phyloP scores from a whole-genome alignment of 2,888 invertebrate genomes.

The Molanna angustata region DNA sequence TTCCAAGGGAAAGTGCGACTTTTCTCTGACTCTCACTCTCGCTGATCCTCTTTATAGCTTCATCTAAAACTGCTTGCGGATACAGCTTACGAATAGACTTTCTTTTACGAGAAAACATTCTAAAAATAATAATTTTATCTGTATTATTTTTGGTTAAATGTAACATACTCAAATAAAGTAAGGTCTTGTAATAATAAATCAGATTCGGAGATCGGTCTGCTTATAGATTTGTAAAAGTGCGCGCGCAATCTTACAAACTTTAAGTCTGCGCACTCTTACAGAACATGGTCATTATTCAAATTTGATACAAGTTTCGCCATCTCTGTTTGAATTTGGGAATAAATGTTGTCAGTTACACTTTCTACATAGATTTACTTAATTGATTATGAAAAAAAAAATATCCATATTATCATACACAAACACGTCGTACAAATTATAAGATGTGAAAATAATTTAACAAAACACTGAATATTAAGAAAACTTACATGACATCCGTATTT shows the following conservation, averaged over 20 bases:
- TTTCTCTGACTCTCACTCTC: constrained; percentile 6
- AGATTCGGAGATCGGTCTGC: constrained; percentile 10
- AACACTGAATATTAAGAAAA: too few species aligned
- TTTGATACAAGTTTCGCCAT: too few species aligned
- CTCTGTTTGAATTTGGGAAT: too few species aligned
- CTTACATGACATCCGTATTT: too few species aligned
- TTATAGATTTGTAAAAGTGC: constrained; percentile 5
- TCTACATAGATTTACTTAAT: too few species aligned
- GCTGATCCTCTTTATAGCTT: constrained; percentile 6
- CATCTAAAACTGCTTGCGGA: constrained; percentile 4
- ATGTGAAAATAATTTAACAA: too few species aligned
- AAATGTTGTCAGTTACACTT: too few species aligned
- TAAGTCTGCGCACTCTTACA: too few species aligned
- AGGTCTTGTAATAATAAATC: constrained; percentile 5
- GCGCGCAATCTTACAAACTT: constrained; percentile 10
- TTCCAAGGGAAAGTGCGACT: constrained; percentile 20
- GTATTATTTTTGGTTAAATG: constrained; percentile 12
- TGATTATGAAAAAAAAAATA: too few species aligned
- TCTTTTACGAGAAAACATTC: constrained; percentile 9
- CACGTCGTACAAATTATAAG: too few species aligned
- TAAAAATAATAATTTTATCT: constrained; percentile 5
- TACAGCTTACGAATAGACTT: constrained; percentile 5
- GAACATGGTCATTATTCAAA: too few species aligned
- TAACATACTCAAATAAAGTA: constrained; percentile 12
- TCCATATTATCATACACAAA: too few species aligned